Base-by-base conservation (phyloP, 2,888 invertebrate genomes). In the Drosophila paranaensis region DNA sequence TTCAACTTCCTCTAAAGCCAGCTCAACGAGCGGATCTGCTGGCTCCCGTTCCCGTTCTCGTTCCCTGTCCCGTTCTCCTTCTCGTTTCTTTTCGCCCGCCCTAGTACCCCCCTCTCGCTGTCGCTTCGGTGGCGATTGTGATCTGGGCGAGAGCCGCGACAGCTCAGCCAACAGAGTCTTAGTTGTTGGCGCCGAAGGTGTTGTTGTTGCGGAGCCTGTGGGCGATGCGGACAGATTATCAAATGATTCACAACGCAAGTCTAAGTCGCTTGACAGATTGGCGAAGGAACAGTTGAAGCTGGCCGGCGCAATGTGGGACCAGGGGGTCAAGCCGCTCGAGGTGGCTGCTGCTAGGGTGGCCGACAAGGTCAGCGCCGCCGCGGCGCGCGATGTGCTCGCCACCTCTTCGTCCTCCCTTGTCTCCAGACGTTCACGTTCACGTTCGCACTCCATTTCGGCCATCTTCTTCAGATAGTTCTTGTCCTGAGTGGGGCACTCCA, bases 401-500 rank as follows among this genome's bases (percentile, higher is more conserved):
- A 71, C 58, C n/a, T 84, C 74, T 40, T 79, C 82, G n/a, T 27
- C 10, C 3, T 10, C 37, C n/a, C 5, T 20, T 0, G 45, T 1
- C 4, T 55, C 20, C 8, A 55, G 50, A 9, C 35, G 67, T 5
- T 71, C 54, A 9, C 35, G 67, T 5, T 71, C 54, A 9, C 48
- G 68, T 13, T 69, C 71, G 55, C 80, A 81, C 16, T 80, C 77
- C 57, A 77, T 50, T 2, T 81, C 85, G 6, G 70, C 64, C 2
- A 86, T 45, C 56, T 79, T 72, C 37, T 90, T 85, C 27, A 91
- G 50, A 67, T 89, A 91, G 56, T 60, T 77, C 8, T 85, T 84
- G 74, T 92, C 92, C 75, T 96, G 96, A 37, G 97, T 96, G 8
- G 99, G 99, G 87, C 98, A 98, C 93, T 99, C 99, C 93, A 99